These are phyloP conservation scores for Prionace glauca DNA, from an alignment of 2,797 vertebrate genomes.

Conservation along the genomic window DNA sequence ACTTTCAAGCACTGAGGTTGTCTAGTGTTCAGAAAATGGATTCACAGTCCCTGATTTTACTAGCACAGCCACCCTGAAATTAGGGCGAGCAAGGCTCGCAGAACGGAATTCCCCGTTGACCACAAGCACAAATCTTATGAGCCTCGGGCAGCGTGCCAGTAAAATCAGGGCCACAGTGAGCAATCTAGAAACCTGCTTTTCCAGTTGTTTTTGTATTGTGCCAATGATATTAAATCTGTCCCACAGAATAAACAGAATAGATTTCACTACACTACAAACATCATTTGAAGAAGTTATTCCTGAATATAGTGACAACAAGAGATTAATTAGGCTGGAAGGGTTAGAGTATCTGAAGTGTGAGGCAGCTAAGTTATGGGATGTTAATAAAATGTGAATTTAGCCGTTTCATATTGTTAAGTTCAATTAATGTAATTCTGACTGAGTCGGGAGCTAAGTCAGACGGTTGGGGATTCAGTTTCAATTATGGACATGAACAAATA, in stretches of 20 bases:
- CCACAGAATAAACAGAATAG: not conserved
- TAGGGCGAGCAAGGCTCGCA: too few relatives aligned
- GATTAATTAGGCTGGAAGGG: not conserved
- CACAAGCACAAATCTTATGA: too few relatives aligned
- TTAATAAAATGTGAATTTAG: not conserved
- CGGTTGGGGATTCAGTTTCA: not conserved
- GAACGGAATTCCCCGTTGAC: too few relatives aligned
- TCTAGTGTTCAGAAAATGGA: not conserved
- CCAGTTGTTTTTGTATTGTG: not conserved
- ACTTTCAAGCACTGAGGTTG: not conserved
- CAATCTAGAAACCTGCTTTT: not conserved
- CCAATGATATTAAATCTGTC: not conserved
- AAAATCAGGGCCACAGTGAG: too few relatives aligned
- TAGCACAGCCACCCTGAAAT: too few relatives aligned
- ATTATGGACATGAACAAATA: not conserved
- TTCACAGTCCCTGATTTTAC: not conserved
- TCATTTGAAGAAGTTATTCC: not conserved
- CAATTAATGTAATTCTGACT: not conserved
- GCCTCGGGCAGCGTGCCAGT: too few relatives aligned
- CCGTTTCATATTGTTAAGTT: not conserved
- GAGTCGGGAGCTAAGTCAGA: not conserved
- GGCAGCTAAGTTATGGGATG: not conserved
- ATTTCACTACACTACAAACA: not conserved
- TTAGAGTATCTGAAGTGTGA: not conserved
- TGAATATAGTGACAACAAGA: not conserved